Evolutionary conservation across 1,140 invertebrate genomes (phyloP), one percentile per base, ranked within the genome.

Genomic region (Pogonognathellus flavescens): DNA sequence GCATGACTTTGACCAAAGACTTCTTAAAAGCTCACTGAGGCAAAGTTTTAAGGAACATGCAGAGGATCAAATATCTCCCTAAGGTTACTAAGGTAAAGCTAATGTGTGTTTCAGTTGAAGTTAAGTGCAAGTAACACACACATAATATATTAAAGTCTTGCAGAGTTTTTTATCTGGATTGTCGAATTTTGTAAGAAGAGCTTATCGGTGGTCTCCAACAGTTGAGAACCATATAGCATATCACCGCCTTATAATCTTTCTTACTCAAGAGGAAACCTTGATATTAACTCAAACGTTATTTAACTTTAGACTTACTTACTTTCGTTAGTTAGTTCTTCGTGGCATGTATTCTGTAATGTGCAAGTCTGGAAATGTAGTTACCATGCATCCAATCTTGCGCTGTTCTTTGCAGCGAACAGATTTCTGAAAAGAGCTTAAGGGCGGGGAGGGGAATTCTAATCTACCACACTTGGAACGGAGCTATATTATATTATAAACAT

Each of bases 121-220:
- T 41, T 41, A 41, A 41, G 31, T 41, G 6, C 31, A 41, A 3
- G 31, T 41, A 41, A 41, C 31, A 41, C 31, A 41, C 31, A 41
- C 31, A 41, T 41, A 41, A 41, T 41, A 6, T 41, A 41, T 41
- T 41, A 41, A 41, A 57, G 2, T 57, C 70, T 76, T 49, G 49
- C 70, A 49, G 22, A 20, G 13, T 50, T 41, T 50, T 76, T 76
- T 76, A 76, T 76, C 41, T 49, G 14, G 25, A 76, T 76, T 76
- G n/a, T 76, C 16, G 31, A 4, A 76, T 50, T 76, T 76, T 76
- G 70, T 76, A n/a, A 16, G 70, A 2, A 49, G n/a, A 57, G n/a
- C 53, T 57, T n/a, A 57, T 57, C 53, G 53, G 2, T 57, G 53
- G 53, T 57, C n/a, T 13, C 31, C 31, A 41, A 41, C 31, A 41